These are phyloP conservation scores for Cheilosia urbana DNA, from an alignment of 2,888 invertebrate species.

Conservation along the genomic window DNA sequence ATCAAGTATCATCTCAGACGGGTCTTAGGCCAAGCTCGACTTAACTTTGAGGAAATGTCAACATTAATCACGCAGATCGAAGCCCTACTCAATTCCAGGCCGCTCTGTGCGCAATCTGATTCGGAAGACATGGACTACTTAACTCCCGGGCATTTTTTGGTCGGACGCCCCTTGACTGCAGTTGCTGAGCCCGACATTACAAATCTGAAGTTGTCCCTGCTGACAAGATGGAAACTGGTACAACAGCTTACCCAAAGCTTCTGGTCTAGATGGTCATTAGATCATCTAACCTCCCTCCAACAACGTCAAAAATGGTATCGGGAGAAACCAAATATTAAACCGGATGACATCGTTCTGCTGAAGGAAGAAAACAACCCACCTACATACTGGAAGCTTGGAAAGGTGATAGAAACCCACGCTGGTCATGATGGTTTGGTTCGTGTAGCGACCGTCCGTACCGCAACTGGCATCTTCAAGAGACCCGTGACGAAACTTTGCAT, in stretches of 20 bases:
- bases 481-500: no score
- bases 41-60: conserved; percentile 29
- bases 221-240: no score
- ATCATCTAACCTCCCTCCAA: conserved; percentile 19
- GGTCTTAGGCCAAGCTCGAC: conserved; percentile 22
- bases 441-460: not conserved
- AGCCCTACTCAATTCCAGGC: not conserved
- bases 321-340: not conserved
- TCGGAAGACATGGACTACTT: conserved; percentile 16
- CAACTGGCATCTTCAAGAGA: not conserved
- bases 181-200: no score
- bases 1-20: no score
- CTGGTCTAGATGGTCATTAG: no score
- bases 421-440: conserved; percentile 2
- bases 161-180: no score
- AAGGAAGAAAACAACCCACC: no score
- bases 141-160: no score
- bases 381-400: no score
- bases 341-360: conserved; percentile 18
- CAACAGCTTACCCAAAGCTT: no score
- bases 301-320: conserved; percentile 14
- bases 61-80: conserved; percentile 11
- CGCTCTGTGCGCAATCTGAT: conserved; percentile 13
- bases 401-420: conserved; percentile 11
- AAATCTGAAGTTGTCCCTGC: no score